A percentile compares a stretch with the other conserved stretches of the same genome.
Conservation (phyloP, 2,888 invertebrate genomes). For the Parascotia fuliginaria region DNA sequence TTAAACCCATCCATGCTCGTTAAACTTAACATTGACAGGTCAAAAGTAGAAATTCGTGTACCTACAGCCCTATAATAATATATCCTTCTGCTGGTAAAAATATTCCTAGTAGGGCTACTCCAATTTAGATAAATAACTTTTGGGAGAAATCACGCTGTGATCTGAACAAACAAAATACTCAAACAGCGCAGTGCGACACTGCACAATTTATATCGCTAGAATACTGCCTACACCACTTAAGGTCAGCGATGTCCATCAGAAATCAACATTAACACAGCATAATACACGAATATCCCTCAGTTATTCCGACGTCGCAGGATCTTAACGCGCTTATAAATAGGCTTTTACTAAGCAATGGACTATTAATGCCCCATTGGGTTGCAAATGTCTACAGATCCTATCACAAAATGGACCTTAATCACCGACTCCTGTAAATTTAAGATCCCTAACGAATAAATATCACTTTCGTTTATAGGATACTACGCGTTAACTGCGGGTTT, state of each 20-base stretch:
- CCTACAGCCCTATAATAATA: too few species aligned
- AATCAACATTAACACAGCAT: constrained; percentile 12
- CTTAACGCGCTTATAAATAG: constrained; percentile 45
- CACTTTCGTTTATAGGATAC: constrained; percentile 34
- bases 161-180: too few species aligned
- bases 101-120: too few species aligned
- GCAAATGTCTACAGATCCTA: constrained; percentile 47
- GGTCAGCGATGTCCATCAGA: constrained; percentile 2
- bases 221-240: neutral
- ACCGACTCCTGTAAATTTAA: constrained; percentile 44
- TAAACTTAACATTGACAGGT: too few species aligned
- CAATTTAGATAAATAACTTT: too few species aligned
- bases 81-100: too few species aligned
- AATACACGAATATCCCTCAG: constrained; percentile 18
- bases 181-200: neutral
- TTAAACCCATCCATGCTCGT: too few species aligned
- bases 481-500: constrained; percentile 20
- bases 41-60: too few species aligned
- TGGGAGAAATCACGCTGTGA: too few species aligned
- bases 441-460: constrained; percentile 43
- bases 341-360: constrained; percentile 46
- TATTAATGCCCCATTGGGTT: constrained; percentile 41
- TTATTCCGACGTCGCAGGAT: constrained; percentile 26
- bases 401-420: constrained; percentile 42
- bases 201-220: neutral